A percentile compares a stretch with the other conserved stretches of the same genome.
phyloP scores from a whole-genome alignment of 2,113 vertebrate species.

The Uria lomvia region DNA sequence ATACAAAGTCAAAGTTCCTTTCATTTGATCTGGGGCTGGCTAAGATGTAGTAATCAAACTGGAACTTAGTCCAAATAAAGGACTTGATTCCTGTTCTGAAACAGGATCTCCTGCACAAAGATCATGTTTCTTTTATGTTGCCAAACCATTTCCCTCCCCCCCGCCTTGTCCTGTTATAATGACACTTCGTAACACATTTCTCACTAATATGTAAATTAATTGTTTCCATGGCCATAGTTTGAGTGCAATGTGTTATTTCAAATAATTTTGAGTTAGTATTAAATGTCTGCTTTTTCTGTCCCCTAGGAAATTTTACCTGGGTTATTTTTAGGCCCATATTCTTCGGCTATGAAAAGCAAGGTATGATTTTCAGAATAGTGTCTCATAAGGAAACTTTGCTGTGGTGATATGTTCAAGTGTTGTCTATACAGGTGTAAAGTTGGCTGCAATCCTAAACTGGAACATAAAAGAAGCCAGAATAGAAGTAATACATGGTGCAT shows the following conservation, averaged over 20 bases:
- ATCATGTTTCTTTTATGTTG: constrained; percentile 6
- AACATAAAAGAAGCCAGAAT: neutral
- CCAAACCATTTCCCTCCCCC: neutral
- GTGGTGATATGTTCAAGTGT: neutral
- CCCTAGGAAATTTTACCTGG: constrained; percentile 95
- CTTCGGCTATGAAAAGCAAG: constrained; percentile 99
- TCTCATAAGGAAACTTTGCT: neutral
- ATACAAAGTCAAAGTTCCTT: neutral
- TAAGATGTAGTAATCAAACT: neutral
- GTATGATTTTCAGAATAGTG: constrained; percentile 66
- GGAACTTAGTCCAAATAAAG: neutral
- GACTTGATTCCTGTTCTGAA: neutral
- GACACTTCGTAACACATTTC: neutral
- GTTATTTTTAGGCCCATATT: constrained; percentile 97
- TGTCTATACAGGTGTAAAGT: neutral
- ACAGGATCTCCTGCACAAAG: neutral
- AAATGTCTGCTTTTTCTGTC: neutral
- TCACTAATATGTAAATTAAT: neutral
- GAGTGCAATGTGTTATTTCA: neutral
- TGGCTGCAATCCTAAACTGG: neutral
- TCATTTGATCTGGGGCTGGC: neutral
- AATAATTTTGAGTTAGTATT: neutral
- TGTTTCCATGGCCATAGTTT: neutral
- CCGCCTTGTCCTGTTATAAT: neutral
- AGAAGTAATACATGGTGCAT: neutral